These are phyloP conservation scores for Ctenopoma multispine DNA, from an alignment of 2,797 vertebrate genomes.

Conservation along the genomic window DNA sequence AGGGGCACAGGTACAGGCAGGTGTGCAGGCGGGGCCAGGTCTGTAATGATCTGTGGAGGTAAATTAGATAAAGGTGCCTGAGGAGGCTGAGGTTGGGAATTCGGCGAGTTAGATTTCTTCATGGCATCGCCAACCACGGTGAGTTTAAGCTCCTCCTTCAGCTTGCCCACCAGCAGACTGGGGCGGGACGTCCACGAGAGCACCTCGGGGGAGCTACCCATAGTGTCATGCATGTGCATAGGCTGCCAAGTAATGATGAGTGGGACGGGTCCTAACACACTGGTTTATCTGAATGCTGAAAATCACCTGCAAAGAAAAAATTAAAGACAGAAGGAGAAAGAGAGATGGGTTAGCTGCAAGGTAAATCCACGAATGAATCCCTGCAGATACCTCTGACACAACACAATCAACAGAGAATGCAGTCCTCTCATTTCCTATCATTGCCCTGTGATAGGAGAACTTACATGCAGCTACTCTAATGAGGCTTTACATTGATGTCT, in stretches of 20 bases:
- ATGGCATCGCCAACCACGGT: constrained; percentile 81
- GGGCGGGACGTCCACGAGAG: constrained; percentile 94
- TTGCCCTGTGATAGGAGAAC: no score
- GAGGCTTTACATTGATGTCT: constrained; percentile 42
- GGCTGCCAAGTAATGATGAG: constrained; percentile 65
- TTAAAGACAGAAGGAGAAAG: constrained; percentile 22
- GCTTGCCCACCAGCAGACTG: constrained; percentile 87
- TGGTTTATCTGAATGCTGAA: constrained; percentile 57
- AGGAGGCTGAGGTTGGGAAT: constrained; percentile 70
- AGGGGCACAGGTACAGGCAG: constrained; percentile 74
- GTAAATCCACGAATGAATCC: constrained; percentile 11
- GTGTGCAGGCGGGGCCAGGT: constrained; percentile 80
- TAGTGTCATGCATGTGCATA: constrained; percentile 92
- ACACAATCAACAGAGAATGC: constrained; percentile 41
- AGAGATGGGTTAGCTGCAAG: constrained; percentile 5
- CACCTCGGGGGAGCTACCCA: constrained; percentile 96
- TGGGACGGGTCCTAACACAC: constrained; percentile 57
- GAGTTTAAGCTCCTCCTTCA: constrained; percentile 90
- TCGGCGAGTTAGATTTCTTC: constrained; percentile 82
- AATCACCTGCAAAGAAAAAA: constrained; percentile 72
- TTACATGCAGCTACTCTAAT: constrained; percentile 11
- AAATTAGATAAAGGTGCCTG: constrained; percentile 62
- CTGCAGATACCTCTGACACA: constrained; percentile 27
- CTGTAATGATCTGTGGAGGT: constrained; percentile 84
- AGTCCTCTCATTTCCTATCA: constrained; percentile 66